A percentile compares a stretch with the other conserved stretches of the same genome.
Evolutionary conservation across 2,113 vertebrate genomes (phyloP).

Genomic region (Oryzias javanicus): DNA sequence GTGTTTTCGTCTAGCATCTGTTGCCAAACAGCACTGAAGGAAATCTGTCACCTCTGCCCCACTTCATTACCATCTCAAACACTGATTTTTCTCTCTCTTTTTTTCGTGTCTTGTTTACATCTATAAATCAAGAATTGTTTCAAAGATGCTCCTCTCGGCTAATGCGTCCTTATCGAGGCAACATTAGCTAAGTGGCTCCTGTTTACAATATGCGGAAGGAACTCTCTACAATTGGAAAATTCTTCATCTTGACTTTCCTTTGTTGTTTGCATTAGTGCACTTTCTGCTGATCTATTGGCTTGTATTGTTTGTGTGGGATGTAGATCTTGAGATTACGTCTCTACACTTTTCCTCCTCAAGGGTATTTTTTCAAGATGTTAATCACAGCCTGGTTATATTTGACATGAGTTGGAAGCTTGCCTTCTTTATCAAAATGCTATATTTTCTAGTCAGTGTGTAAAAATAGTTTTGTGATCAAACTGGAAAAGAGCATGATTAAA

Average conservation of each 20-base stretch:
- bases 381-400: not conserved
- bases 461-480: no score
- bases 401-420: not conserved
- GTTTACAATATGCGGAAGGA: conserved; percentile 54
- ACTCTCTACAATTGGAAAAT: conserved; percentile 6
- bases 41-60: conserved; percentile 74
- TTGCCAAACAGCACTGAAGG: conserved; percentile 65
- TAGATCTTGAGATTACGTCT: not conserved
- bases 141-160: no score
- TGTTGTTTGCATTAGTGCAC: conserved; percentile 1
- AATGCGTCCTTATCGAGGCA: no score
- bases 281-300: not conserved
- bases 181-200: not conserved
- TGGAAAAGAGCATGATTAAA: no score
- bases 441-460: no score
- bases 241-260: conserved; percentile 13
- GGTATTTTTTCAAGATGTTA: not conserved
- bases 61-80: conserved; percentile 43
- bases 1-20: conserved; percentile 28
- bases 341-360: not conserved
- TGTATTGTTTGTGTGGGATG: conserved; percentile 29
- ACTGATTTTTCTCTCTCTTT: not conserved
- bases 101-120: not conserved
- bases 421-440: no score
- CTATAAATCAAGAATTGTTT: not conserved